Conservation (phyloP, 2,797 vertebrate genomes). For the Fistularia commersonii region DNA sequence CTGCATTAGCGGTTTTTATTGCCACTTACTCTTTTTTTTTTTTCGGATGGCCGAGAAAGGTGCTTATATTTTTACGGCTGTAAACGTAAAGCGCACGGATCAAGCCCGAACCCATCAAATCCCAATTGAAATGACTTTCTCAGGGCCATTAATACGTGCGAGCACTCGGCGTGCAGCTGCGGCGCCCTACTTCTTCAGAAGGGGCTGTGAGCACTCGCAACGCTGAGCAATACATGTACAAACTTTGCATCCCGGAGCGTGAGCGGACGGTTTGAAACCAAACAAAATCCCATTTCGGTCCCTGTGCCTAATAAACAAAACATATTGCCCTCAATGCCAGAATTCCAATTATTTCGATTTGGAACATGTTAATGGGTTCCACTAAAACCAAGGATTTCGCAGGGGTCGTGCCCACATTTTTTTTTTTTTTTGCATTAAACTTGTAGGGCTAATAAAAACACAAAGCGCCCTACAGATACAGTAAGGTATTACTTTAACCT, state of each 20-base stretch:
- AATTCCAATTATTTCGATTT: no score
- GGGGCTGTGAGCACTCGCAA: conserved; percentile 63
- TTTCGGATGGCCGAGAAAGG: neutral
- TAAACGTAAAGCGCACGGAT: conserved; percentile 10
- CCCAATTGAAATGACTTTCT: conserved; percentile 55
- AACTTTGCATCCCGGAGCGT: conserved; percentile 56
- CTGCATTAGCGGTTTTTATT: conserved; percentile 6
- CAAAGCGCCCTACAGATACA: conserved; percentile 15
- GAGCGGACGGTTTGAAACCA: conserved; percentile 62
- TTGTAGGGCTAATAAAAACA: conserved; percentile 8
- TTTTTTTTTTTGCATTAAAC: neutral
- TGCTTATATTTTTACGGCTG: conserved; percentile 1
- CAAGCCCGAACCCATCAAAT: conserved; percentile 28
- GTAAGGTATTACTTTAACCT: conserved; percentile 40
- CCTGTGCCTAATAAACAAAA: conserved; percentile 30
- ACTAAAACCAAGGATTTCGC: no score
- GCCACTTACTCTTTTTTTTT: conserved; percentile 7
- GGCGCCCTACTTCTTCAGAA: conserved; percentile 66
- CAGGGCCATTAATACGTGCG: conserved; percentile 57
- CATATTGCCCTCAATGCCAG: conserved; percentile 32
- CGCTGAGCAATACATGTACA: conserved; percentile 58
- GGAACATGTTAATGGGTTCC: no score
- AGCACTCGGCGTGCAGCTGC: conserved; percentile 54
- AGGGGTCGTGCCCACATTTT: conserved; percentile 4
- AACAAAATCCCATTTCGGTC: conserved; percentile 74